Percentiles rank a stretch among this genome's conserved stretches.
phyloP scores from a whole-genome alignment of 2,113 vertebrate species.

The Notothenia rossii region DNA sequence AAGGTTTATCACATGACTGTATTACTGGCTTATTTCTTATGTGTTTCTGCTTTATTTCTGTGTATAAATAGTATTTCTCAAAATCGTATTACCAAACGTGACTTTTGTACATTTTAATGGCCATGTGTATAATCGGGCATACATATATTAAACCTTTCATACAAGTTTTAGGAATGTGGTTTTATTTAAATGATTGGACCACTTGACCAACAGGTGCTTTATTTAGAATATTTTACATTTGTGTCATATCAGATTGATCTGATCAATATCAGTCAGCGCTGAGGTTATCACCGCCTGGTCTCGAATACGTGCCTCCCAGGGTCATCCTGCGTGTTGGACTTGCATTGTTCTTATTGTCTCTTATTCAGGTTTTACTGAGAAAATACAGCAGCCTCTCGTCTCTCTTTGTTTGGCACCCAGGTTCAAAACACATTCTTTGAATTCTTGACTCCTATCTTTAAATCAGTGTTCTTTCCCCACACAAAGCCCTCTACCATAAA shows the following conservation, averaged over 20 bases:
- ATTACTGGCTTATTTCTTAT: background rate
- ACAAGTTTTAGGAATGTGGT: background rate
- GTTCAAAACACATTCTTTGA: background rate
- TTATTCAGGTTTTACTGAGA: background rate
- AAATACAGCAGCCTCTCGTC: no score
- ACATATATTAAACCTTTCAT: background rate
- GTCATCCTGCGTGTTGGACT: background rate
- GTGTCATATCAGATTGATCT: background rate
- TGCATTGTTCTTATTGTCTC: background rate
- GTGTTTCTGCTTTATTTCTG: background rate
- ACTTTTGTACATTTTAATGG: background rate
- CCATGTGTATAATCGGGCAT: no score
- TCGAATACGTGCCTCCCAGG: background rate
- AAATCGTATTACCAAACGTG: background rate
- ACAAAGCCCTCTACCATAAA: background rate
- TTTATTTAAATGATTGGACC: background rate
- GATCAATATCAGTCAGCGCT: background rate
- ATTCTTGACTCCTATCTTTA: background rate
- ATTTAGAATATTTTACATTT: background rate
- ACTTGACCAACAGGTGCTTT: conserved; percentile 1
- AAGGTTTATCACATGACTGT: no score
- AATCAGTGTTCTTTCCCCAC: background rate
- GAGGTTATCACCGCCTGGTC: conserved; percentile 9
- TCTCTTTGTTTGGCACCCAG: no score
- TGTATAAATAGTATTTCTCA: background rate